Percentiles rank a stretch among this genome's conserved stretches.
phyloP scores from a whole-genome alignment of 1,140 invertebrate genomes.

The Ooceraea biroi region DNA sequence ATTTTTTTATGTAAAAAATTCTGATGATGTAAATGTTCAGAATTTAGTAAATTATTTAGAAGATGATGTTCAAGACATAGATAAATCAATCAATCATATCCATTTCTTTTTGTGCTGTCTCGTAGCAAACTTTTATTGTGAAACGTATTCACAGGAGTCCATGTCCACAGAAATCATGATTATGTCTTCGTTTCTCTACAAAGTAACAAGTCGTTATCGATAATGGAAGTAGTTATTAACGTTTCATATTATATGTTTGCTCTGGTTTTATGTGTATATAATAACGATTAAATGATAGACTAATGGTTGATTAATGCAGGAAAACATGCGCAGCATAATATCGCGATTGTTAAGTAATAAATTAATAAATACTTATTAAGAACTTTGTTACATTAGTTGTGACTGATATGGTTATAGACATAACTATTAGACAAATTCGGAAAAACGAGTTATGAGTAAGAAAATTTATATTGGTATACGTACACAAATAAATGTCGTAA shows the following conservation, averaged over 20 bases:
- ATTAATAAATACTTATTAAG: too few relatives aligned
- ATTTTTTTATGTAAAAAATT: background rate
- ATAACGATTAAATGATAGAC: constrained; percentile 1
- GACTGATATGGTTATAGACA: background rate
- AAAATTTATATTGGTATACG: background rate
- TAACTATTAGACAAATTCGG: background rate
- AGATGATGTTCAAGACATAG: background rate
- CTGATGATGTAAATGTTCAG: background rate
- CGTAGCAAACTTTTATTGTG: background rate
- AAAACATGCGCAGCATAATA: constrained; percentile 6
- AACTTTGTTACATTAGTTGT: constrained; percentile 25
- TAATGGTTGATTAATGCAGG: constrained; percentile 2
- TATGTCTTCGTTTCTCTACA: background rate
- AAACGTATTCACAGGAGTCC: background rate
- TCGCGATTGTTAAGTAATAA: background rate
- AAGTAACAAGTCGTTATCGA: background rate
- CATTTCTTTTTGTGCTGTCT: background rate
- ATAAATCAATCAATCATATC: too few relatives aligned
- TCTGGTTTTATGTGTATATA: background rate
- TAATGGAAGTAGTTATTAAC: background rate
- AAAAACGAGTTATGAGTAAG: background rate
- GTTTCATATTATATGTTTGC: constrained; percentile 44
- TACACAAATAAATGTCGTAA: background rate
- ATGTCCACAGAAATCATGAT: background rate
- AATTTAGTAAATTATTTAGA: background rate